phyloP scores from a whole-genome alignment of 2,888 invertebrate genomes.

The Tenodera sinensis region DNA sequence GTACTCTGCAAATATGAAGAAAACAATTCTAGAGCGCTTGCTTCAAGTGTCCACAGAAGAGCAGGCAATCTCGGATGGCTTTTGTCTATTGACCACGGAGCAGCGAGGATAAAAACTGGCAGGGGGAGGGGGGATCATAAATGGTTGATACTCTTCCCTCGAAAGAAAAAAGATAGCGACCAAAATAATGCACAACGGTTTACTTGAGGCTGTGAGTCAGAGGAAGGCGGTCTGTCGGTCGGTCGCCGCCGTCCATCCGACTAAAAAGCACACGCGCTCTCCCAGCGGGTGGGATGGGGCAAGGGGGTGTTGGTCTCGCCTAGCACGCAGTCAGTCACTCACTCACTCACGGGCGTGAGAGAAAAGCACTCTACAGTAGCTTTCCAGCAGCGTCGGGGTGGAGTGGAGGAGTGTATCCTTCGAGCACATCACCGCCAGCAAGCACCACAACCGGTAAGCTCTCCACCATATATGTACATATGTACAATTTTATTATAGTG shows the following conservation, averaged over 20 bases:
- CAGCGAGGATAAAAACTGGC: no score
- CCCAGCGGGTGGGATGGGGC: not conserved
- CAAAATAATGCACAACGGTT: not conserved
- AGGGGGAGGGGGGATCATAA: no score
- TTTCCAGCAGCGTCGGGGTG: not conserved
- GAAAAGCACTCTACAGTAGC: not conserved
- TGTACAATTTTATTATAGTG: no score
- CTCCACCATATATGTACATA: no score
- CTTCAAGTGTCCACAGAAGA: no score
- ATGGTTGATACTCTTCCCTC: not conserved
- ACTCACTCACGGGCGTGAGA: not conserved
- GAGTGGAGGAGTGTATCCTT: not conserved
- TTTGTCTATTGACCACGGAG: no score
- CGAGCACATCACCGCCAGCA: not conserved
- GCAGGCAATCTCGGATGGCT: no score
- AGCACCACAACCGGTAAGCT: not conserved
- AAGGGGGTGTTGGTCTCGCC: not conserved
- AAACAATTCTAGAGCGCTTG: no score
- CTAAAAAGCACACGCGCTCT: not conserved
- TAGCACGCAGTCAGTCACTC: not conserved
- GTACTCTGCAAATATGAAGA: no score
- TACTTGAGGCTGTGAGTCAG: not conserved
- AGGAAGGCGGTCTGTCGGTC: not conserved
- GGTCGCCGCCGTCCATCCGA: not conserved
- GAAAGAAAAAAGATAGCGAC: not conserved